phyloP scores from a whole-genome alignment of 1,140 invertebrate species.

The Macrotrachela quadricornifera region DNA sequence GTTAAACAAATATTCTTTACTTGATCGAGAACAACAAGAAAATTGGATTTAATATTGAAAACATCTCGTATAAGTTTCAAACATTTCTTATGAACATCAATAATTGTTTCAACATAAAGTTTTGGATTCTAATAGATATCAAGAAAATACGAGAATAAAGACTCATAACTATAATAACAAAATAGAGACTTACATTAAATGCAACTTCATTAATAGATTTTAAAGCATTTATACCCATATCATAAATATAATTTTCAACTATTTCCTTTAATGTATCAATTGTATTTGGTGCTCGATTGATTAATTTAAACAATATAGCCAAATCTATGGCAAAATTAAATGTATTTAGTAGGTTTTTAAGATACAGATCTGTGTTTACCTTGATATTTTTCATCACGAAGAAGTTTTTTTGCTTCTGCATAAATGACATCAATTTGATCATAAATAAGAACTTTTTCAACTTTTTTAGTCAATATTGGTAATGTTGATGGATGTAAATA shows the following conservation, averaged over 20 bases:
- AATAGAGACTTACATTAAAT: slow-evolving; percentile 19
- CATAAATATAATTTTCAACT: slow-evolving; percentile 74
- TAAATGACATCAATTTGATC: slow-evolving; percentile 88
- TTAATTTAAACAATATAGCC: slow-evolving; percentile 79
- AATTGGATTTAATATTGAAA: slow-evolving; percentile 88
- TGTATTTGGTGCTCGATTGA: slow-evolving; percentile 74
- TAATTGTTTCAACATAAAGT: slow-evolving; percentile 81
- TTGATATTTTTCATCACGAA: slow-evolving; percentile 77
- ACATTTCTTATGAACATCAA: slow-evolving; percentile 92
- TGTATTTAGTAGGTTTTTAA: too few species aligned
- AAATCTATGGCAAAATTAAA: slow-evolving; percentile 53
- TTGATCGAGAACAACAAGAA: slow-evolving; percentile 92
- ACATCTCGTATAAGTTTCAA: slow-evolving; percentile 72
- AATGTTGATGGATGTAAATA: slow-evolving; percentile 81
- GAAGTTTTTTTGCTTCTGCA: slow-evolving; percentile 68
- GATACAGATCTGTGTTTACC: slow-evolving; percentile 14
- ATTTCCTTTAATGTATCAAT: slow-evolving; percentile 63
- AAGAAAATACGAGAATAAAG: background rate
- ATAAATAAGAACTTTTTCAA: slow-evolving; percentile 23
- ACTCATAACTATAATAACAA: background rate
- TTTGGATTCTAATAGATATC: slow-evolving; percentile 76
- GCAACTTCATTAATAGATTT: slow-evolving; percentile 45
- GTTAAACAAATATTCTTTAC: too few species aligned
- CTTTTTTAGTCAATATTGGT: background rate
- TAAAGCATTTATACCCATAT: slow-evolving; percentile 70